phyloP scores from a whole-genome alignment of 2,113 vertebrate species.

The Lepus timidus region DNA sequence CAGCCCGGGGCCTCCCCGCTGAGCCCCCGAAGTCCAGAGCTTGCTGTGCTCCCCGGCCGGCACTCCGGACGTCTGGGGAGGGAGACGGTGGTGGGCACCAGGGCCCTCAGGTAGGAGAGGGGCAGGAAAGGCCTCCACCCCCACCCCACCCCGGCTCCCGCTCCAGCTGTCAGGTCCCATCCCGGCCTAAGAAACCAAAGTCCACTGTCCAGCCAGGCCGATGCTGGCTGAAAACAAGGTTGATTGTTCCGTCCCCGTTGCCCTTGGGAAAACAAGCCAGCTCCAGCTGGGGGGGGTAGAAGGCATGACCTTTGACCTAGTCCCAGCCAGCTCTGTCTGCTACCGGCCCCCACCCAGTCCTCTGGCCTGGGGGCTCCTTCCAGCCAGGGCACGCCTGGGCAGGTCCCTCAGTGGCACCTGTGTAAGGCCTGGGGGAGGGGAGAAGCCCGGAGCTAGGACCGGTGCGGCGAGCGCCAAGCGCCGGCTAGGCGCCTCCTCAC shows the following conservation, averaged over 20 bases:
- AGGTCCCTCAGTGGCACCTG: neutral
- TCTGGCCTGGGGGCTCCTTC: neutral
- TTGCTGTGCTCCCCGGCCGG: too few relatives aligned
- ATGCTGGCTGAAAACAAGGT: conserved; percentile 56
- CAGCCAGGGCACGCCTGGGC: conserved; percentile 1
- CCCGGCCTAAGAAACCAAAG: conserved; percentile 70
- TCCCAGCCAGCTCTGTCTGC: neutral
- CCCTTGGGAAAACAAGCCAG: conserved; percentile 26
- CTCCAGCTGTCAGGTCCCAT: neutral
- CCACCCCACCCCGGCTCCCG: neutral
- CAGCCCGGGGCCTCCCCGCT: neutral
- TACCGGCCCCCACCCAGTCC: neutral
- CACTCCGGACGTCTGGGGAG: too few relatives aligned
- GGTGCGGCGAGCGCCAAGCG: neutral
- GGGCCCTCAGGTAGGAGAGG: neutral
- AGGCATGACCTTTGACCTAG: conserved; percentile 42
- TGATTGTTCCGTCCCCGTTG: conserved; percentile 53
- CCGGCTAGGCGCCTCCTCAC: neutral
- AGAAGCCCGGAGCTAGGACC: conserved; percentile 3
- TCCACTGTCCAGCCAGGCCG: conserved; percentile 43
- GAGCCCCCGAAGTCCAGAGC: neutral
- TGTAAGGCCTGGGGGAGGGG: neutral
- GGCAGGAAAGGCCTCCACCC: neutral
- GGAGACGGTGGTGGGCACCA: too few relatives aligned
- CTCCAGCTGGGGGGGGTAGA: neutral